Evolutionary conservation across 2,797 vertebrate genomes (phyloP).

Genomic region (Rousettus madagascariensis): DNA sequence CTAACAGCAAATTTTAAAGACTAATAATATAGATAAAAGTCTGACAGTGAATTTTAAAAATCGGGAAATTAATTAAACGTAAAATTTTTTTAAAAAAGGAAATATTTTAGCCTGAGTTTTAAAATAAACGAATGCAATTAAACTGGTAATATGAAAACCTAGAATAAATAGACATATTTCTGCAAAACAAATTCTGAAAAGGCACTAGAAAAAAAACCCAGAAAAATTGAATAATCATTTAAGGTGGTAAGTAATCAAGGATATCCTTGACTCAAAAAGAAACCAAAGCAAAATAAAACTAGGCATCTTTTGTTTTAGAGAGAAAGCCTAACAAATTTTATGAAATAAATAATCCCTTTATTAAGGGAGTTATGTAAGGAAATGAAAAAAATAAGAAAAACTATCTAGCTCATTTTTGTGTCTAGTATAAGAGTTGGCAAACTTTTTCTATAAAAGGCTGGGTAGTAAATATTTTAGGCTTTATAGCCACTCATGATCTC

Average conservation of each 20-base stretch:
- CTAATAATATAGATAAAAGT: not conserved
- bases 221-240: not conserved
- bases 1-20: not conserved
- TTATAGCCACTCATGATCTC: not conserved
- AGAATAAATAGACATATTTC: not conserved
- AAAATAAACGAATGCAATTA: not conserved
- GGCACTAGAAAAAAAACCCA: not conserved
- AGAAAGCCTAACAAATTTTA: not conserved
- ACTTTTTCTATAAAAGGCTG: not conserved
- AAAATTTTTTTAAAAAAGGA: not conserved
- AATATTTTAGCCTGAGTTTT: not conserved
- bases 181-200: not conserved
- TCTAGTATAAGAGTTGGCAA: not conserved
- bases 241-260: not conserved
- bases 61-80: not conserved
- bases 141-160: not conserved
- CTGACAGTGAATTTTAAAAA: not conserved
- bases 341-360: not conserved
- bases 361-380: not conserved
- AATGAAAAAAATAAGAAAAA: not conserved
- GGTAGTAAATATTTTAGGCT: conserved; percentile 12
- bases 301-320: not conserved
- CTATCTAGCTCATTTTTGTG: not conserved
- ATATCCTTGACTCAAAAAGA: not conserved
- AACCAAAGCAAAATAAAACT: not conserved